Evolutionary conservation across 2,797 vertebrate species (phyloP).

Genomic region (Distichodus sexfasciatus): DNA sequence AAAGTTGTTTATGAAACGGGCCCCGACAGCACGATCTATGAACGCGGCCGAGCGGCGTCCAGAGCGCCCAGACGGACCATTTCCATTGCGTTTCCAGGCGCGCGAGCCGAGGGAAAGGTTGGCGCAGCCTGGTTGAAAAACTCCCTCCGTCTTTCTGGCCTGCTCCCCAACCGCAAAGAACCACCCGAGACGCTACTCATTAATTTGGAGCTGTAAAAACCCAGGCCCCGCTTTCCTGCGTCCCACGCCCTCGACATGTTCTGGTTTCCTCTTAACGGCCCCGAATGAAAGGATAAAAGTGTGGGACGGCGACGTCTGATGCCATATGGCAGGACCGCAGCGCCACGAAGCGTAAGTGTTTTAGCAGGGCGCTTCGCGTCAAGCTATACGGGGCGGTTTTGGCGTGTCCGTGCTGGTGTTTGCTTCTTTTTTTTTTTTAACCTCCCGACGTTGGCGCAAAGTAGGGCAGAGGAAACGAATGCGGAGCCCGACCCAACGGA

Average conservation of each 20-base stretch:
- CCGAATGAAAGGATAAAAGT: slow-evolving; percentile 53
- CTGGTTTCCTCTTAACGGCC: slow-evolving; percentile 48
- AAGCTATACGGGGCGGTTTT: slow-evolving; percentile 56
- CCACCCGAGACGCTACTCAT: slow-evolving; percentile 45
- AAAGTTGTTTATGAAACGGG: slow-evolving; percentile 63
- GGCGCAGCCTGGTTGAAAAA: no score
- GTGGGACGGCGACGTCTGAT: slow-evolving; percentile 58
- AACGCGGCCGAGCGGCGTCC: slow-evolving; percentile 53
- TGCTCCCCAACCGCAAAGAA: slow-evolving; percentile 50
- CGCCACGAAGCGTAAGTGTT: slow-evolving; percentile 47
- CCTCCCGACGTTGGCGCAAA: slow-evolving; percentile 53
- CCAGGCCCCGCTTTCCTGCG: slow-evolving; percentile 50
- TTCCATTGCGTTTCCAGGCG: slow-evolving; percentile 61
- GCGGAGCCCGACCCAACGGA: slow-evolving; percentile 51
- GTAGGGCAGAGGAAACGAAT: slow-evolving; percentile 55
- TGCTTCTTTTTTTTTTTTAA: slow-evolving; percentile 48
- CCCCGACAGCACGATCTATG: slow-evolving; percentile 58
- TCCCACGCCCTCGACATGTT: slow-evolving; percentile 47
- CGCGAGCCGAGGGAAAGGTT: slow-evolving; percentile 53
- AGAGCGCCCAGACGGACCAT: slow-evolving; percentile 45
- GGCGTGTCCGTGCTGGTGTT: slow-evolving; percentile 58
- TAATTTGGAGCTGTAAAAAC: slow-evolving; percentile 41
- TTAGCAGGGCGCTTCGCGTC: slow-evolving; percentile 56
- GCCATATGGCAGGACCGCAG: slow-evolving; percentile 42
- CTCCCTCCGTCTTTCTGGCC: no score